Conservation (phyloP, 2,888 invertebrate species). For the Spodoptera picta region DNA sequence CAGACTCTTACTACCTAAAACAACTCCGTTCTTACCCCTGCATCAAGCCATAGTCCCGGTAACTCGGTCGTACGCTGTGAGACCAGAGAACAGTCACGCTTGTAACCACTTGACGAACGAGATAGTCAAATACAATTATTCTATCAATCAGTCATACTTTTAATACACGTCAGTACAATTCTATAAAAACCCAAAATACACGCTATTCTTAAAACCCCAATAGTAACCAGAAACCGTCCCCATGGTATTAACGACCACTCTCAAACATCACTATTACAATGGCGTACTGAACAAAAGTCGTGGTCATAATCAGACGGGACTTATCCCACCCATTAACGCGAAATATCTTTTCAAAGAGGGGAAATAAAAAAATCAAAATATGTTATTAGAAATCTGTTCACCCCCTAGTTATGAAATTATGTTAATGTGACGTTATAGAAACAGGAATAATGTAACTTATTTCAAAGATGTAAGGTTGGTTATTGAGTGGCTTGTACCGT, state of each 20-base stretch:
- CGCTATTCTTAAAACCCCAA: constrained; percentile 29
- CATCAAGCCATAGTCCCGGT: too few species aligned
- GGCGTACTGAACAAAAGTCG: constrained; percentile 46
- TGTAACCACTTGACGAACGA: too few species aligned
- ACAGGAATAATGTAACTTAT: constrained; percentile 16
- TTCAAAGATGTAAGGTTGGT: background rate
- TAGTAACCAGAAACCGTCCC: constrained; percentile 56
- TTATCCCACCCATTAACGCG: constrained; percentile 69
- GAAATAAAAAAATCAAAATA: constrained; percentile 80
- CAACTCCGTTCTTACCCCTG: too few species aligned
- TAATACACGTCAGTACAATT: background rate
- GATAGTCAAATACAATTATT: too few species aligned
- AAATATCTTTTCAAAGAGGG: constrained; percentile 72
- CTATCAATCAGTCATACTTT: too few species aligned
- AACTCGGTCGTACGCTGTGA: too few species aligned
- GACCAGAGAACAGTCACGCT: too few species aligned
- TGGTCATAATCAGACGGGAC: constrained; percentile 55
- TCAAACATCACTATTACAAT: constrained; percentile 46
- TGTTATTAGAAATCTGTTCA: constrained; percentile 82
- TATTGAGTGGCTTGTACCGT: constrained; percentile 14
- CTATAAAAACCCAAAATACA: constrained; percentile 25
- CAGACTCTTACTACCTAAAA: too few species aligned
- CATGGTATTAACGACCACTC: constrained; percentile 50
- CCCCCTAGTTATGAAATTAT: constrained; percentile 86
- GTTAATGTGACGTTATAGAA: constrained; percentile 64